A percentile compares a stretch with the other conserved stretches of the same genome.
phyloP scores from a whole-genome alignment of 1,140 invertebrate species.

The Drosophila rhopaloa region DNA sequence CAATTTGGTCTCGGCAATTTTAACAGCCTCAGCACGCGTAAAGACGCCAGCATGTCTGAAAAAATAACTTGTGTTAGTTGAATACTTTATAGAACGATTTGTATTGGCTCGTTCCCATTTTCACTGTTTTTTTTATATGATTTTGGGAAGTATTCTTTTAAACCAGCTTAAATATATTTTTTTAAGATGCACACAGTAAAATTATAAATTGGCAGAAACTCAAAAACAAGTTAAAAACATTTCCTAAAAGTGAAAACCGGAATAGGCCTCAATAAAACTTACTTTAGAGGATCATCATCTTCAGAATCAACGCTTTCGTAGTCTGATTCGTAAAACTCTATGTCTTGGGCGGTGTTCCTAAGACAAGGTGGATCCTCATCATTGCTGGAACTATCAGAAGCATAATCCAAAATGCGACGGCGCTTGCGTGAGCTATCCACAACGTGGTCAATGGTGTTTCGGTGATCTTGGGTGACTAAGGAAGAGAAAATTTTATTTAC shows the following conservation, averaged over 20 bases:
- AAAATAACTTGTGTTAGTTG: background rate
- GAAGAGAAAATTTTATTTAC: background rate
- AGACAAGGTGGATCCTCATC: conserved; percentile 89
- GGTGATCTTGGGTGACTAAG: conserved; percentile 72
- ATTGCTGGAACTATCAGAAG: conserved; percentile 89
- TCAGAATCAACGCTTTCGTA: conserved; percentile 92
- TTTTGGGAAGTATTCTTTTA: no score
- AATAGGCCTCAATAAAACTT: conserved; percentile 55
- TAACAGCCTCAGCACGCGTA: conserved; percentile 93
- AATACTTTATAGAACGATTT: no score
- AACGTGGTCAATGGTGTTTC: conserved; percentile 87
- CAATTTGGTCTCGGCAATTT: conserved; percentile 91
- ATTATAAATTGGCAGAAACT: no score
- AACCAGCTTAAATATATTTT: no score
- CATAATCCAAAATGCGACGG: conserved; percentile 88
- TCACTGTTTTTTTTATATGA: no score
- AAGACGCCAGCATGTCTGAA: conserved; percentile 93
- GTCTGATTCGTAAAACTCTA: conserved; percentile 89
- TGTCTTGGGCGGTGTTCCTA: conserved; percentile 88
- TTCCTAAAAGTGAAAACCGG: no score
- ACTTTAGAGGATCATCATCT: conserved; percentile 92
- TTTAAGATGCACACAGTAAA: no score
- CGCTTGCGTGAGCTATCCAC: conserved; percentile 86
- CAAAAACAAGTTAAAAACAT: no score
- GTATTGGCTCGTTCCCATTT: no score